Evolutionary conservation across 37 sponge, comb jelly and placozoan species (phyloP).

Genomic region (Cliona cf. orientalis): DNA sequence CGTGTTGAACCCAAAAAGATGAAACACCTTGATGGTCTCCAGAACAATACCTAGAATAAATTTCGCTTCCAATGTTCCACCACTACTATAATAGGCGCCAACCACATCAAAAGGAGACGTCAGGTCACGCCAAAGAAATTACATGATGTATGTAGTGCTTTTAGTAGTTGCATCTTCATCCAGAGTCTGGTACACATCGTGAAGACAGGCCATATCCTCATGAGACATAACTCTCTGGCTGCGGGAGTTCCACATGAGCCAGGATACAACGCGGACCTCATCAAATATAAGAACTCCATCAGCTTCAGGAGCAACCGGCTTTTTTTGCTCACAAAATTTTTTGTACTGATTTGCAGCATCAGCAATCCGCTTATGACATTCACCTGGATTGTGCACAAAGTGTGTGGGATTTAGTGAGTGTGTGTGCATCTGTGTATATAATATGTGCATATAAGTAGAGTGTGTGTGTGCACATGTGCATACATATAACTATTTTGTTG

Average conservation of each 20-base stretch:
- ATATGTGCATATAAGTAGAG: not conserved
- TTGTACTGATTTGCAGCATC: not conserved
- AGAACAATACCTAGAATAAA: slow-evolving; percentile 5
- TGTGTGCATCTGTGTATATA: not conserved
- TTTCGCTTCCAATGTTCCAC: slow-evolving; percentile 14
- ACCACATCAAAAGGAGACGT: slow-evolving; percentile 17
- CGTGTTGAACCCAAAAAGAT: slow-evolving; percentile 28
- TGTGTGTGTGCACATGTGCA: no score
- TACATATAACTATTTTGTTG: no score
- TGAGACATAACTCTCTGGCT: slow-evolving; percentile 17
- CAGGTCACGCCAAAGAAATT: slow-evolving; percentile 44
- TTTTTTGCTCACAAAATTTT: not conserved
- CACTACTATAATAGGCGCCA: slow-evolving; percentile 40
- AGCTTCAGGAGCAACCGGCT: not conserved
- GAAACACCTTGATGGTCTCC: slow-evolving; percentile 14
- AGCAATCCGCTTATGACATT: slow-evolving; percentile 1
- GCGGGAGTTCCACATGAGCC: slow-evolving; percentile 25
- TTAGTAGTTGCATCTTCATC: not conserved
- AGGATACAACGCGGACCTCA: slow-evolving; percentile 19
- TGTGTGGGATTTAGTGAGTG: no score
- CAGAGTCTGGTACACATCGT: slow-evolving; percentile 22
- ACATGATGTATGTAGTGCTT: slow-evolving; percentile 39
- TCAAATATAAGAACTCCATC: slow-evolving; percentile 30
- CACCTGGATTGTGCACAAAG: not conserved
- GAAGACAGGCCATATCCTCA: slow-evolving; percentile 29